Base-by-base conservation (phyloP, 1,140 invertebrate genomes). In the Zaprionus africanus region DNA sequence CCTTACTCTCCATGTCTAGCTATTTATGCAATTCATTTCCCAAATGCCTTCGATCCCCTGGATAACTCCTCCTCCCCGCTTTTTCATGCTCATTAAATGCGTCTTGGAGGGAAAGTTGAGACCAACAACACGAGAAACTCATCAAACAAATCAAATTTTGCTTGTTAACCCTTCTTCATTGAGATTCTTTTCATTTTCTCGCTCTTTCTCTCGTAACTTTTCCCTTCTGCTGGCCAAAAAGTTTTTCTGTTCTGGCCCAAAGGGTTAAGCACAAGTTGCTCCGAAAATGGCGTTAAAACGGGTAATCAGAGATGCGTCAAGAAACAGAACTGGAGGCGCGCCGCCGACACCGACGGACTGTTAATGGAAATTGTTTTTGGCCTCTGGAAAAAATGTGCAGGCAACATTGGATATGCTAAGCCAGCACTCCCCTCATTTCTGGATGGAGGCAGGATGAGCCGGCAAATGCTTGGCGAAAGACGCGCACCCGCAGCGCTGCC, bases 141-240 rank as follows among this genome's bases (percentile, higher is more conserved):
- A 90, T 90, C 84, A 88, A 88, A 88, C 88, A 88, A 88, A 88
- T 88, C 85, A 90, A 88, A 88, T 88, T 90, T 88, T 81, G 54
- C 84, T 88, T 81, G 85, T 88, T 90, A 90, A 84, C 85, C 81
- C 84, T 46, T 46, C 78, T 81, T 90, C 85, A 88, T 81, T 90
- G 78, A 79, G 85, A 81, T 90, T 88, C 81, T 59, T 70, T 75
- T 64, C 65, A 74, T 73, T 75, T 15, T 69, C 67, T 60, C 53
- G 15, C 6, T 3, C 26, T 31, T 1, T 56, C 15, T 56, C 15
- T 31, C 31, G 15, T 13, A 26, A 31, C 7, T 56, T 54, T 56
- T 28, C 24, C 24, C 22, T 31, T 17, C 5, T 68, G 4, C 26
- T 26, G 53, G 69, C 34, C 34, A 26, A 68, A 79, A 87, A 80